Conservation (phyloP, 2,888 invertebrate genomes). For the Leucozona laternaria region DNA sequence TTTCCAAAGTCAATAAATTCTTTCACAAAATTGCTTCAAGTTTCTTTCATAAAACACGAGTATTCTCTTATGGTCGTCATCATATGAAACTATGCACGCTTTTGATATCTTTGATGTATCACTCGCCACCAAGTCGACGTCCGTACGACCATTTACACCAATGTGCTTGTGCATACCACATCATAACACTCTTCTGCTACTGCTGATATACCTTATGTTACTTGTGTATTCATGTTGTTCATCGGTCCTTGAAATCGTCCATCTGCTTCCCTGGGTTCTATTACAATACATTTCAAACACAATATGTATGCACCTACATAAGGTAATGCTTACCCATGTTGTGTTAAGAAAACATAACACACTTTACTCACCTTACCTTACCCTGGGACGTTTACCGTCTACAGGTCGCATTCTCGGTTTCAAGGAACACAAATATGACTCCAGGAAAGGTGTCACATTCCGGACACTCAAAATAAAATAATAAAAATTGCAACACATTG, state of each 20-base stretch:
- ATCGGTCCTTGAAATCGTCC: conserved; percentile 53
- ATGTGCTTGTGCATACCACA: conserved; percentile 15
- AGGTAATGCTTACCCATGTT: conserved; percentile 32
- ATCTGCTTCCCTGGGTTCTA: conserved; percentile 24
- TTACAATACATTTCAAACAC: conserved; percentile 27
- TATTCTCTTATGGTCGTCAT: background rate
- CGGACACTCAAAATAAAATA: conserved; percentile 9
- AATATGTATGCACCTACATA: background rate
- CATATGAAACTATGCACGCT: conserved; percentile 3
- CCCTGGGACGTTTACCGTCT: background rate
- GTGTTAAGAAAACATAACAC: conserved; percentile 31
- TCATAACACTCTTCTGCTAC: background rate
- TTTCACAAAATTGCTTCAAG: no score
- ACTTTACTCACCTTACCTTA: background rate
- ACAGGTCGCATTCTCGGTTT: conserved; percentile 1
- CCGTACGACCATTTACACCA: conserved; percentile 9
- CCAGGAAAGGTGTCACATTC: conserved; percentile 52
- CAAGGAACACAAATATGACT: conserved; percentile 21
- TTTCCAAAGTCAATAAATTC: background rate
- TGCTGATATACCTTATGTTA: background rate
- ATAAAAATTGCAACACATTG: conserved; percentile 27
- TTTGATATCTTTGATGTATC: conserved; percentile 16
- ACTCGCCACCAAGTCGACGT: conserved; percentile 1
- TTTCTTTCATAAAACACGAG: background rate
- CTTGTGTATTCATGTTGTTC: conserved; percentile 38